Percentiles rank a stretch among this genome's conserved stretches.
Conservation (phyloP, 2,888 invertebrate genomes). For the Amiota minor region DNA sequence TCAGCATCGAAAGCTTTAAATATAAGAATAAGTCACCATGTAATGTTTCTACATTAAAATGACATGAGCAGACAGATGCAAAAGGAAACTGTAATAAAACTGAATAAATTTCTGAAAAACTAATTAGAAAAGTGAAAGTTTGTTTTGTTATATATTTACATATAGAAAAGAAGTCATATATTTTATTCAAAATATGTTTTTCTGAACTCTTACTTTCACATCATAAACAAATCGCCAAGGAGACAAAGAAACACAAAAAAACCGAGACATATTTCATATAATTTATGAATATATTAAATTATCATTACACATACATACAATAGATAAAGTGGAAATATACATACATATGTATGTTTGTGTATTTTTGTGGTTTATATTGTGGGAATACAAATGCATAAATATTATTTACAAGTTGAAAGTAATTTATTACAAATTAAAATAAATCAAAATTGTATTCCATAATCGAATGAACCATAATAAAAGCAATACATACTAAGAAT, state of each 20-base stretch:
- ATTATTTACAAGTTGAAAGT: slow-evolving; percentile 56
- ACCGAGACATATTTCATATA: slow-evolving; percentile 7
- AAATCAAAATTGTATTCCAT: slow-evolving; percentile 53
- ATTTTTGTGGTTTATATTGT: not conserved
- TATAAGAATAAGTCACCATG: too few relatives aligned
- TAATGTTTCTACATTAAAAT: too few relatives aligned
- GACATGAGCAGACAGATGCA: not conserved
- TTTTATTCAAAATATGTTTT: not conserved
- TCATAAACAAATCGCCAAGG: not conserved
- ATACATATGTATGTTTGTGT: not conserved
- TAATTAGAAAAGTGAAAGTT: too few relatives aligned
- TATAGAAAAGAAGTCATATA: too few relatives aligned
- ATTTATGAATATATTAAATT: slow-evolving; percentile 18
- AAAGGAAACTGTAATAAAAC: not conserved
- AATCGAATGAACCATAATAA: not conserved
- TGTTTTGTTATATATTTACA: too few relatives aligned
- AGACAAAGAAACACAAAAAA: slow-evolving; percentile 2
- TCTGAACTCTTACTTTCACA: slow-evolving; percentile 1
- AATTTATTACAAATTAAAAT: slow-evolving; percentile 68
- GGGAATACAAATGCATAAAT: slow-evolving; percentile 46
- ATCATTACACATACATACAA: not conserved
- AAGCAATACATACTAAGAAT: not conserved
- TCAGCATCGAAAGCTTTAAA: too few relatives aligned
- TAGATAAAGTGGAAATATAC: not conserved
- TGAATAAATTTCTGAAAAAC: too few relatives aligned